Evolutionary conservation across 2,888 invertebrate genomes (phyloP).

Genomic region (Priocnemis perturbator): DNA sequence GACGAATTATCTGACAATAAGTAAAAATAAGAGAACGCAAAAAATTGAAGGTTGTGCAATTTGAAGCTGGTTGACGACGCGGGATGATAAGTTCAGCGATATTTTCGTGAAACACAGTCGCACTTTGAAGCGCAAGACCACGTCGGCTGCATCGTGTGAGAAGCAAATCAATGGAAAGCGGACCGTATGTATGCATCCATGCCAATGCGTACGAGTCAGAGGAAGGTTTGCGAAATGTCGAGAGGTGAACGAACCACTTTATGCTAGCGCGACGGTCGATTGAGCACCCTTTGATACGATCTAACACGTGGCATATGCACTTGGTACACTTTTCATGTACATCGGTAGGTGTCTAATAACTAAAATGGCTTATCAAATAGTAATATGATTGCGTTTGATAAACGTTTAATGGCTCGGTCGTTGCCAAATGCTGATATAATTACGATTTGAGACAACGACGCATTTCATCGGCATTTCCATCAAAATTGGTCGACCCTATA

Average conservation of each 20-base stretch:
- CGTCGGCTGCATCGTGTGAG: neutral
- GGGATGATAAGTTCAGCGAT: neutral
- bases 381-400: too few relatives aligned
- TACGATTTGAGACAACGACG: too few relatives aligned
- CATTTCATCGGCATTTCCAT: too few relatives aligned
- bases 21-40: too few relatives aligned
- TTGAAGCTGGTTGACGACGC: neutral
- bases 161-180: conserved; percentile 28
- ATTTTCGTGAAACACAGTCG: neutral
- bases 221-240: conserved; percentile 29
- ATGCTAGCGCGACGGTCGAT: conserved; percentile 34
- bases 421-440: too few relatives aligned
- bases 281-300: conserved; percentile 46
- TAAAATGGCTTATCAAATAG: too few relatives aligned
- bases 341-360: too few relatives aligned
- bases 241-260: conserved; percentile 38
- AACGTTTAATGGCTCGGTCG: too few relatives aligned
- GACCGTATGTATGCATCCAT: conserved; percentile 26
- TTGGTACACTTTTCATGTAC: too few relatives aligned
- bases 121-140: too few relatives aligned
- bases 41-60: too few relatives aligned
- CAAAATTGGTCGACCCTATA: too few relatives aligned
- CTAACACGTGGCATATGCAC: conserved; percentile 3
- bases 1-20: neutral
- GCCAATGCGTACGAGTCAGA: conserved; percentile 27